Evolutionary conservation across 2,888 invertebrate genomes (phyloP).

Genomic region (Euzetes globulus): DNA sequence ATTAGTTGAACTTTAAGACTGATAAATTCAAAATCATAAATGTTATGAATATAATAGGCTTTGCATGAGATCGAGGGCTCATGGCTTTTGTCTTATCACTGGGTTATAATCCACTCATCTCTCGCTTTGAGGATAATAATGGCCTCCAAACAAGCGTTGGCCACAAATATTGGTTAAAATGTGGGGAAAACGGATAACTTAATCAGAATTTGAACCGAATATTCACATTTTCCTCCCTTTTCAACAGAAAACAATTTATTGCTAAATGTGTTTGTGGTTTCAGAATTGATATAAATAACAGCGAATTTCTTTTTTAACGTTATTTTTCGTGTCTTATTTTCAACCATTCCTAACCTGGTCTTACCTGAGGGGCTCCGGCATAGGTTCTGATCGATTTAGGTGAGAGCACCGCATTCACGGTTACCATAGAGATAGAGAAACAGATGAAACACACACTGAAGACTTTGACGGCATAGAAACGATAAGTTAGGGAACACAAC

Average conservation of each 20-base stretch:
- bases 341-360: neutral
- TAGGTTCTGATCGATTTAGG: slow-evolving; percentile 19
- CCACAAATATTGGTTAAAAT: neutral
- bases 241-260: neutral
- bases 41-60: too few relatives aligned
- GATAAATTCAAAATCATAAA: too few relatives aligned
- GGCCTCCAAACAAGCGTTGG: too few relatives aligned
- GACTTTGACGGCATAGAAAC: slow-evolving; percentile 23
- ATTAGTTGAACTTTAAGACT: too few relatives aligned
- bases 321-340: neutral
- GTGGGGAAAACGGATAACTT: neutral
- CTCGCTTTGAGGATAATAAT: too few relatives aligned
- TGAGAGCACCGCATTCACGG: neutral
- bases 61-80: too few relatives aligned
- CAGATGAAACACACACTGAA: slow-evolving; percentile 16
- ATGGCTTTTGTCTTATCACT: too few relatives aligned
- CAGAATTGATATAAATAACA: neutral
- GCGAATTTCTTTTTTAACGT: neutral
- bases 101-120: too few relatives aligned
- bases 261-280: neutral
- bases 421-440: neutral
- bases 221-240: neutral
- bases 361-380: slow-evolving; percentile 26
- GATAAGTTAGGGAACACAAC: neutral
- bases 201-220: neutral